Conservation (phyloP, 2,113 vertebrate genomes). For the Macheiramphus alcinus region DNA sequence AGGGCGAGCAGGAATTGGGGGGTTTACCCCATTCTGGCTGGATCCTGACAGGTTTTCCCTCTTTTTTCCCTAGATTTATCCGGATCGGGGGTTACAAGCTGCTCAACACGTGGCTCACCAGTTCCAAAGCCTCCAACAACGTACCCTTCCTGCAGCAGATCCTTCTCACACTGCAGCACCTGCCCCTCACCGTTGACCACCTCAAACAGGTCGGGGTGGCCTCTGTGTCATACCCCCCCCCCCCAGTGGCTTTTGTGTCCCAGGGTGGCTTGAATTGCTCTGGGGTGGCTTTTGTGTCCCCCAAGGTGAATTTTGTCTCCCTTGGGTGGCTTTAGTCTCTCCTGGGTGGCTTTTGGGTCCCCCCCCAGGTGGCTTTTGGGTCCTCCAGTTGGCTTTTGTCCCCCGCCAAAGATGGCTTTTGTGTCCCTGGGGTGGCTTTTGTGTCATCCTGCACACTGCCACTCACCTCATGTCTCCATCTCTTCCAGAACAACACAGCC, state of each 20-base stretch:
- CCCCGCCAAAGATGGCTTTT: no score
- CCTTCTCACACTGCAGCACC: constrained; percentile 88
- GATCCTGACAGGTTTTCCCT: accelerated
- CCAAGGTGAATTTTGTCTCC: no score
- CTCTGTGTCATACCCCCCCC: no score
- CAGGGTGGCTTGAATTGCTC: neutral
- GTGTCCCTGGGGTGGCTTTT: neutral
- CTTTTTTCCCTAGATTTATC: constrained; percentile 79
- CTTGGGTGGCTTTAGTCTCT: no score
- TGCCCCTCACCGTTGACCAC: constrained; percentile 93
- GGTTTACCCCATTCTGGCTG: accelerated
- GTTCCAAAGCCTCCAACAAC: constrained; percentile 88
- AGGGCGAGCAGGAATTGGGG: neutral
- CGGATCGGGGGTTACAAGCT: constrained; percentile 89
- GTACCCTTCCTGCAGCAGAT: constrained; percentile 89
- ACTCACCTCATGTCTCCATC: neutral
- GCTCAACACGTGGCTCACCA: constrained; percentile 91
- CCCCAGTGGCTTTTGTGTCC: neutral
- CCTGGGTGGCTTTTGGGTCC: neutral
- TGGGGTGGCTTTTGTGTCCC: neutral
- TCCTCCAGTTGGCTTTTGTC: no score
- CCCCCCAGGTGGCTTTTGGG: neutral
- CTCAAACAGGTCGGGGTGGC: constrained; percentile 84
- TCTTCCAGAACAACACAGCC: constrained; percentile 90
- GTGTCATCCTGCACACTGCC: neutral